Evolutionary conservation across 2,888 invertebrate species (phyloP).

Genomic region (Pristionchus japonicus): DNA sequence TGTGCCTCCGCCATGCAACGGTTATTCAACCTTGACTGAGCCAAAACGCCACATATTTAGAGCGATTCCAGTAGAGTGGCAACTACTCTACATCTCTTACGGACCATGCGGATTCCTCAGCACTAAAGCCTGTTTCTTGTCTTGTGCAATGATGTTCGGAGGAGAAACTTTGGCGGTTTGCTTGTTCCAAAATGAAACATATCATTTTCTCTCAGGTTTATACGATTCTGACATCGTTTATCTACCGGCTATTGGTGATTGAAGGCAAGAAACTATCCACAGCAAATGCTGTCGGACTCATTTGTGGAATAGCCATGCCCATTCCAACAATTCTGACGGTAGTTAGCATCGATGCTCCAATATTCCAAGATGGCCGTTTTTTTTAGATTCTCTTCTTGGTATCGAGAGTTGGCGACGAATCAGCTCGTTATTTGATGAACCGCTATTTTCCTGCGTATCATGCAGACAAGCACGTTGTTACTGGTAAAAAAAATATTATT

Average conservation of each 20-base stretch:
- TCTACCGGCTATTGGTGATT: background rate
- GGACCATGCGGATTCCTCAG: background rate
- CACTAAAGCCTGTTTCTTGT: too few species aligned
- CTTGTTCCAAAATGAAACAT: too few species aligned
- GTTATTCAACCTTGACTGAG: background rate
- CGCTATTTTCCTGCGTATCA: too few species aligned
- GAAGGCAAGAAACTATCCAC: background rate
- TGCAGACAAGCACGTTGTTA: too few species aligned
- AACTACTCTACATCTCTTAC: background rate
- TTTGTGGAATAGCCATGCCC: too few species aligned
- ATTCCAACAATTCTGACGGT: too few species aligned
- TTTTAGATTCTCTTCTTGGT: too few species aligned
- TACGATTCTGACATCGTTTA: background rate
- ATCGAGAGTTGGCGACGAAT: too few species aligned
- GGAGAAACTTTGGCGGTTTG: background rate
- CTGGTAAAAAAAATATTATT: too few species aligned
- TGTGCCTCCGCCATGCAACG: background rate
- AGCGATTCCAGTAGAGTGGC: background rate
- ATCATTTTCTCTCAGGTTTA: background rate
- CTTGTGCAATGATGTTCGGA: background rate
- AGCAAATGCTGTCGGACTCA: background rate
- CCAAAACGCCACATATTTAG: background rate
- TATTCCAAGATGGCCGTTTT: too few species aligned
- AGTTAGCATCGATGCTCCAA: too few species aligned
- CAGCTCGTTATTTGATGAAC: too few species aligned